Base-by-base conservation (phyloP, 2,113 vertebrate species). In the Rhinolophus ferrumequinum region DNA sequence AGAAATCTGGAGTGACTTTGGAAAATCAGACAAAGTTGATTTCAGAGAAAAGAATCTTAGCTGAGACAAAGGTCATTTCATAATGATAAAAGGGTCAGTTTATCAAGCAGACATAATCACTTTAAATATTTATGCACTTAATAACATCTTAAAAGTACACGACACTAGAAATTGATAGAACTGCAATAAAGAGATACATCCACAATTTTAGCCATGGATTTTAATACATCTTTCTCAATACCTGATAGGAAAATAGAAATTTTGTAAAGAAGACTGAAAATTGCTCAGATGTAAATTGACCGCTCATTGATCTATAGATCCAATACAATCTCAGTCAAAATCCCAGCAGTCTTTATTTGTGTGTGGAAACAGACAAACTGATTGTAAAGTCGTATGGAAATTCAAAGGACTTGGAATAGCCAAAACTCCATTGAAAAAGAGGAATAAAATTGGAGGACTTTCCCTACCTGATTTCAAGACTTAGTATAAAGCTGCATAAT, bases 321-420 rank as follows among this genome's bases (percentile, higher is more conserved):
- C 35, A 92, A 22, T 77, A 54, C 18, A n/a, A 54, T 66, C 35
- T 15, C 47, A 54, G 15, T 62, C 28, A 12, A 82, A 81, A 66
- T n/a, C 56, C 15, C 30, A 77, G 54, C 15, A 54, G 22, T 30
- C 35, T 66, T 90, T 54, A 35, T 69, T 35, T 84, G 19, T 86
- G 28, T 76, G 24, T 90, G 2, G 12, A 85, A 85, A 62, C 13
- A 70, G 67, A 84, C 19, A 91, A 52, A 54, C 28, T 52, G 8
- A 73, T 62, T 93, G 9, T 81, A 88, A 96, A 82, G 93, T 75
- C 24, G 62, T 64, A 44, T 50, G 24, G 21, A 92, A 94, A 67
- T 19, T 2, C 26, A 38, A 35, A 96, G 28, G 7, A 89, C 28
- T 52, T 82, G 41, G 58, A 62, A 82, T 56, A 82, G 54, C 26